Base-by-base conservation (phyloP, 2,888 invertebrate genomes). In the Himalopsyche anomala region DNA sequence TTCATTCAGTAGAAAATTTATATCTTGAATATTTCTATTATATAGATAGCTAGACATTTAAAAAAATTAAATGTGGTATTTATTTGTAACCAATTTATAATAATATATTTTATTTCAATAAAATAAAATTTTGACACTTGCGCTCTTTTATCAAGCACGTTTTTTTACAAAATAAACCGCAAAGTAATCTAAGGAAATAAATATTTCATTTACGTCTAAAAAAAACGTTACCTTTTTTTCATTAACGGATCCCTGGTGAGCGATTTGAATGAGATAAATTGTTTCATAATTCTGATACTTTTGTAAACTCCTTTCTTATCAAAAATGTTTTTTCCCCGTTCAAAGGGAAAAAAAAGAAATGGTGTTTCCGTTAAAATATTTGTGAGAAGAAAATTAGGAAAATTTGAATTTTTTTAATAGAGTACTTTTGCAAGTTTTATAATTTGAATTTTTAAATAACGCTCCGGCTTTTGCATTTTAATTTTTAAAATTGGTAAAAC, bases 231-330 rank as follows among this genome's bases (percentile, higher is more conserved):
- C 62, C 0, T 62, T 62, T 28, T 62, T 62, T 62, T 19, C 62
- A 15, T 19, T 62, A 62, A 62, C 11, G 62, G 62, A 8, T 62
- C 62, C 62, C 62, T 62, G 62, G 62, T 62, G 62, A 19, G 62
- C 62, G 19, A 19, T 62, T 62, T 62, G 62, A 62, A 62, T 62
- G 62, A 28, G 62, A 62, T 28, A 62, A 62, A 62, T 62, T 62
- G 62, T n/a, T 62, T 62, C 28, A 62, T 62, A 62, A 62, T 62
- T 62, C 62, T 62, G 62, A 62, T 62, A 62, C 62, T 62, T 62
- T 62, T 62, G 28, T n/a, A 62, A 62, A 62, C 19, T 62, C 62
- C 62, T 62, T 62, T 62, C 62, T 62, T 62, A 62, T 62, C 62
- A 62, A 8, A 62, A 62, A 15, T 51, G 15, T 51, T 51, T 51